Evolutionary conservation across 2,888 invertebrate species (phyloP), one percentile per base, ranked within the genome.

Genomic region (Orgyia antiqua): DNA sequence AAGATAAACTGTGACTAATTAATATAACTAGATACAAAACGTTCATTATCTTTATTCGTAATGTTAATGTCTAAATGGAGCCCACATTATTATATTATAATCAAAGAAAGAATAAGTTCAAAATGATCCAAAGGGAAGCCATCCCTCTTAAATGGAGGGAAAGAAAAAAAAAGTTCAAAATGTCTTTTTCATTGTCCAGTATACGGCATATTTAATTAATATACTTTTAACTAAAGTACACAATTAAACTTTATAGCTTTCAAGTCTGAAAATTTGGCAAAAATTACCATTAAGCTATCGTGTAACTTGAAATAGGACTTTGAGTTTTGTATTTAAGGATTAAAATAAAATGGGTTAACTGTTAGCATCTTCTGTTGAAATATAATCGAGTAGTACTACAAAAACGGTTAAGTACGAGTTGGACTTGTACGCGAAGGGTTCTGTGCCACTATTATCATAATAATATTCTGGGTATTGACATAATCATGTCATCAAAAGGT

Each of bases 361-460:
- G 19, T 31, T 47, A 50, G 48, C 37, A 38, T 42, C 44, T 50
- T 43, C 42, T 39, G 46, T 44, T 49, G 51, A 55, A 60, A 57
- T 57, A 55, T 49, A 60, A 59, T 60, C 51, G 51, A 45, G 51
- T 42, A 33, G 40, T 50, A 48, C 45, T 48, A 56, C n/a, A n/a
- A n/a, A n/a, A n/a, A n/a, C n/a, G n/a, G n/a, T n/a, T n/a, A n/a
- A n/a, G n/a, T n/a, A n/a, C n/a, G n/a, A n/a, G n/a, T n/a, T n/a
- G n/a, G n/a, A n/a, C n/a, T n/a, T n/a, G n/a, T n/a, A n/a, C n/a
- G n/a, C n/a, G n/a, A n/a, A n/a, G n/a, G n/a, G n/a, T n/a, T n/a
- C n/a, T n/a, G n/a, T n/a, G n/a, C n/a, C n/a, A n/a, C n/a, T n/a
- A n/a, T n/a, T n/a, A n/a, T n/a, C n/a, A n/a, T n/a, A n/a, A n/a